Base-by-base conservation (phyloP, 2,797 vertebrate species). In the Typhlichthys eigenmanni region DNA sequence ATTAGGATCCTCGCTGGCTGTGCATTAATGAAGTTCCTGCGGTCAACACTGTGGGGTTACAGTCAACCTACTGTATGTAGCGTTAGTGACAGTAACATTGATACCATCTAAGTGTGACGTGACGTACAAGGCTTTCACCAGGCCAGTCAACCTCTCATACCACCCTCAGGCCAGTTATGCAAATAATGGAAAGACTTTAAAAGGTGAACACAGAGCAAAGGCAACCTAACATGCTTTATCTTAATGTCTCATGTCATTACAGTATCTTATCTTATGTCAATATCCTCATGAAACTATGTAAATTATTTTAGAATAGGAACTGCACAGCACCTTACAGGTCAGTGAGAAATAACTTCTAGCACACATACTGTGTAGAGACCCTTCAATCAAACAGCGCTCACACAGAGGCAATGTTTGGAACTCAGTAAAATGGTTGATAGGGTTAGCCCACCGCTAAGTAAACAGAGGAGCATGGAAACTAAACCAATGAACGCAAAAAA, bases 401-500 rank as follows among this genome's bases (percentile, higher is more conserved):
- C 68, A 53, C 65, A 76, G 60, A 50, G 43, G 47, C 63, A 16
- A 55, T 45, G 71, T 38, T 67, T 63, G 64, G 66, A 79, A 71
- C 66, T 67, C 62, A 60, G 68, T 61, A 49, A 76, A 70, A 69
- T 55, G 62, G 55, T 70, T 81, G 78, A 80, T 53, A 75, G 69
- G 53, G 32, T 75, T 69, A 47, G 69, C 72, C 71, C 54, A 45
- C 81, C 80, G 75, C 78, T 83, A 64, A 70, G 72, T 84, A 89
- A 89, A 90, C 84, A 86, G 73, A 66, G 34, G 58, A 74, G 71
- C 71, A 58, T 71, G 71, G 85, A 87, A 88, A 89, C 64, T 76
- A 34, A 79, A 85, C 72, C 67, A 68, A 53, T 63, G 61, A 66
- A 67, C 73, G 86, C 75, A 87, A 66, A 78, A 79, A 85, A 64